Base-by-base conservation (phyloP, 2,113 vertebrate species). In the Tragelaphus imberbis region DNA sequence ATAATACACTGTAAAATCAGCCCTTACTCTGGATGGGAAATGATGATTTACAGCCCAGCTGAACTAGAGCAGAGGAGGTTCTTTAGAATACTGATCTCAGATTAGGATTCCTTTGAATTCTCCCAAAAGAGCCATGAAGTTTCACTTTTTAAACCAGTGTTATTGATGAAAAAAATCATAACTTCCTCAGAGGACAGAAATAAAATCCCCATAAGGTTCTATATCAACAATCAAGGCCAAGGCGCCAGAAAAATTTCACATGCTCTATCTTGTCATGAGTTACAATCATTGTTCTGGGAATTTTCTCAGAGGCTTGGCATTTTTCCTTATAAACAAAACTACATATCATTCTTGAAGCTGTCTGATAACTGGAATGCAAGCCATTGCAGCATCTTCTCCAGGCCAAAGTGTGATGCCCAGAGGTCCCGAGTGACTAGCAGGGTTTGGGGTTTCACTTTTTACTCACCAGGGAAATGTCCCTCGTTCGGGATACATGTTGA, bases 281-380 rank as follows among this genome's bases (percentile, higher is more conserved):
- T 96, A 97, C 93, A 93, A 71, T 97, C 92, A 92, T 92, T 95
- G 94, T 98, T 98, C 97, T 98, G 94, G 98, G 98, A 97, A 98
- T 97, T 97, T 96, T 96, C 97, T 96, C 84, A 92, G 91, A 79
- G 82, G 59, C 15, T 85, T 97, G 96, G 96, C 77, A 12, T 75
- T 94, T 87, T 97, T 98, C 96, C 94, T 91, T 97, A 92, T 97
- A 98, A 98, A 97, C 97, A 98, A 91, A 95, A 63, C 94, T 86
- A 96, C 97, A 96, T 71, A 97, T 98, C 97, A 97, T 94, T 91
- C 97, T 97, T 56, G 81, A 96, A 92, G 59, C 92, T 65, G 96
- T 97, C 96, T 40, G 77, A 87, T 95, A 96, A 89, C 25, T 91
- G 95, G 96, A 96, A 97, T 80, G 75, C 87, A 53, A 71, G 87